Base-by-base conservation (phyloP, 2,113 vertebrate species). In the Cygnus buccinator region DNA sequence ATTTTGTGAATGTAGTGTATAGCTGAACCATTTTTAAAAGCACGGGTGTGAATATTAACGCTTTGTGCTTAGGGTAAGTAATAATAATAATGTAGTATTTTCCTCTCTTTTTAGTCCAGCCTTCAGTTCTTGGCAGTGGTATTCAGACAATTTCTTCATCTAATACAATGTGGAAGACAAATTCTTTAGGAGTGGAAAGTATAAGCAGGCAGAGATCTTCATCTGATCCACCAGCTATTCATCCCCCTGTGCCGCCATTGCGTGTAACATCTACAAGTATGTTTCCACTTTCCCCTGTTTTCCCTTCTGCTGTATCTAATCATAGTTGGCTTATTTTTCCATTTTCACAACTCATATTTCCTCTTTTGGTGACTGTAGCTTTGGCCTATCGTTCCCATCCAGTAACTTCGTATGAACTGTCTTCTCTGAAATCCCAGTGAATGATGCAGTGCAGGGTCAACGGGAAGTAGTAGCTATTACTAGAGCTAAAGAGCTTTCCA, bases 181-280 rank as follows among this genome's bases (percentile, higher is more conserved):
- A 98, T 97, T 97, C 98, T 96, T 96, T 99, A 97, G 98, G 99
- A 98, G 98, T 98, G 98, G 98, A 98, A 80, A 98, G 97, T 25
- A 95, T 97, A 41, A 99, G 99, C 97, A 97, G 99, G 95, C 99
- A 99, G 98, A 98, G 99, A 95, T 99, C 99, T 61, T 99, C 99
- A 94, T 99, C 99, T 68, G 99, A 99, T 98, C 99, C 99, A 90
- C 99, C 99, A 97, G 99, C 99, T 98, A 99, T 99, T 98, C 99
- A 99, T 96, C 99, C 99, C 37, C 99, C 99, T 77, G 98, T 99
- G 75, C 99, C 99, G 73, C 99, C 99, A 68, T 97, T 99, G 93
- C 99, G 99, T 84, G 98, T 99, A 97, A 99, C 99, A 88, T 99
- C 99, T 94, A 98, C 99, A 98, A 99, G 99, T 99, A 98, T 97